Percentiles rank a stretch among this genome's conserved stretches.
These are phyloP conservation scores for Hetaerina americana DNA, from an alignment of 1,140 invertebrate species.

Conservation along the genomic window DNA sequence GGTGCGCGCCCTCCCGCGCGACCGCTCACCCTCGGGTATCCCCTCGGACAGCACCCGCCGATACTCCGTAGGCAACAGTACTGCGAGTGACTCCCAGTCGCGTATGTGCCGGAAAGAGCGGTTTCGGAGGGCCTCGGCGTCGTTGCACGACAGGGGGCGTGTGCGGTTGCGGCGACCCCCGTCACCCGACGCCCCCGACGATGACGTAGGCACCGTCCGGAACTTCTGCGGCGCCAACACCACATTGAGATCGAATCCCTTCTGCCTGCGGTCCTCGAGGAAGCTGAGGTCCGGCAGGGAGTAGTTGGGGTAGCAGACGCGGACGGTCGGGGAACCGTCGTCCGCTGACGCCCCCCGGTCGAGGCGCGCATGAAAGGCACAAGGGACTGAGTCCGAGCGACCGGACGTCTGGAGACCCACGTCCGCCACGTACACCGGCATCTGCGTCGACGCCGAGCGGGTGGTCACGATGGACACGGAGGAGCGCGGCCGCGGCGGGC, in stretches of 20 bases:
- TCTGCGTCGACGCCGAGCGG: constrained; percentile 37
- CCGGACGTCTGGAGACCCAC: constrained; percentile 57
- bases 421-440: constrained; percentile 45
- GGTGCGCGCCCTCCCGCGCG: neutral
- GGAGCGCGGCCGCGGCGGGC: neutral
- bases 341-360: constrained; percentile 3
- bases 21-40: constrained; percentile 15
- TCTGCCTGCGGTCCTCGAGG: constrained; percentile 44
- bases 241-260: constrained; percentile 39
- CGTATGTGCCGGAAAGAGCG: constrained; percentile 68
- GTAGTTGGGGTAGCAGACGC: constrained; percentile 85
- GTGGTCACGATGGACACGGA: constrained; percentile 19
- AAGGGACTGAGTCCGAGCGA: constrained; percentile 9
- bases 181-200: neutral
- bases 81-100: constrained; percentile 83
- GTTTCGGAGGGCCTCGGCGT: constrained; percentile 63
- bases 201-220: constrained; percentile 12
- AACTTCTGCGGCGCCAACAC: constrained; percentile 39
- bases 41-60: constrained; percentile 38
- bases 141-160: constrained; percentile 70
- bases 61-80: constrained; percentile 71
- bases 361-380: neutral
- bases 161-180: constrained; percentile 25
- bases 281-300: constrained; percentile 79
- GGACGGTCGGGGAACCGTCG: constrained; percentile 42